Percentiles rank a stretch among this genome's conserved stretches.
Evolutionary conservation across 2,113 vertebrate species (phyloP).

Genomic region (Origma solitaria): DNA sequence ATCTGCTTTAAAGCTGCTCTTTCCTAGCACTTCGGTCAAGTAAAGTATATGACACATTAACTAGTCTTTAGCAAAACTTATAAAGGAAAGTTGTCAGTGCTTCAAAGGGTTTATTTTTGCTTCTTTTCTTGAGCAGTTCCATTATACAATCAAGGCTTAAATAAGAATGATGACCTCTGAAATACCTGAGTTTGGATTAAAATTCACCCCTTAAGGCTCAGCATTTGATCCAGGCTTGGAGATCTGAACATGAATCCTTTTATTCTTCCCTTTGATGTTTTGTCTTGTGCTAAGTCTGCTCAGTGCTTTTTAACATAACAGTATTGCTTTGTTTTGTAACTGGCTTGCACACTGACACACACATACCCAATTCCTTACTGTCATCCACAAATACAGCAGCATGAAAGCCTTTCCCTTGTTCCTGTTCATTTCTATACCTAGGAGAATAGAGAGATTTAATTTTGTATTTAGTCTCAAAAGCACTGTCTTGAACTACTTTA

Average conservation of each 20-base stretch:
- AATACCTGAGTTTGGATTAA: constrained; percentile 16
- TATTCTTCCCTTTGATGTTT: constrained; percentile 61
- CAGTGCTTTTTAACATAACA: constrained; percentile 18
- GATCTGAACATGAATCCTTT: constrained; percentile 29
- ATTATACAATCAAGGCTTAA: not conserved
- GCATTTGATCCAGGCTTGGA: not conserved
- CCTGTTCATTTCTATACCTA: not conserved
- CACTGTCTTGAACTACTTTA: constrained; percentile 51
- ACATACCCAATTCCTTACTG: not conserved
- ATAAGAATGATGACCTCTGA: not conserved
- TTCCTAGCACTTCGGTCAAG: not conserved
- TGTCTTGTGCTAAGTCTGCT: constrained; percentile 44
- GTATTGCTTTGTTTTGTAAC: constrained; percentile 15
- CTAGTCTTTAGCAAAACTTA: constrained; percentile 11
- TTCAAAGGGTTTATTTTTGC: constrained; percentile 7
- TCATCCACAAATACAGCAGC: not conserved
- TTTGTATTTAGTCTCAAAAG: constrained; percentile 30
- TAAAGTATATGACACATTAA: not conserved
- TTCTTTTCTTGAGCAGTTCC: not conserved
- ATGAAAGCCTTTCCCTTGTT: constrained; percentile 28
- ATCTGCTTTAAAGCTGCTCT: not conserved
- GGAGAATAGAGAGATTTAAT: constrained; percentile 50
- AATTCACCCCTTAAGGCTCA: not conserved
- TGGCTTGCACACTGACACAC: not conserved
- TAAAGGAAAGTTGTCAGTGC: not conserved